phyloP scores from a whole-genome alignment of 2,888 invertebrate genomes.

The Harpalus rubripes region DNA sequence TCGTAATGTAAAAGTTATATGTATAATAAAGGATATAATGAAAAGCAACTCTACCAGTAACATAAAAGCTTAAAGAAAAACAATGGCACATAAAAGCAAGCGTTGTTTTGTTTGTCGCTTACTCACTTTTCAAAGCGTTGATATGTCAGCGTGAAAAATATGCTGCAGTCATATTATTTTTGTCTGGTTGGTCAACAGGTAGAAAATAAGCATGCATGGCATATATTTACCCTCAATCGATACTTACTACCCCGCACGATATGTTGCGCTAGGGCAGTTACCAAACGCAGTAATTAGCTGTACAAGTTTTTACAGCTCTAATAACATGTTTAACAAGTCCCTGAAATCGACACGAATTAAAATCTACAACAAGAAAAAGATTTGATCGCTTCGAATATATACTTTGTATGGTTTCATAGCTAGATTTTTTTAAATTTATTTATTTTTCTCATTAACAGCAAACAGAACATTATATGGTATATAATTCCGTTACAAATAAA shows the following conservation, averaged over 20 bases:
- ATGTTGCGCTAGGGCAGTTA: constrained; percentile 16
- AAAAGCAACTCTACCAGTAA: neutral
- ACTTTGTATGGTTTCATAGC: neutral
- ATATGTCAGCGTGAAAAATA: constrained; percentile 39
- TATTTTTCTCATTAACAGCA: too few relatives aligned
- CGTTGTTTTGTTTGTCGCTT: constrained; percentile 2
- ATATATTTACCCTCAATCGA: constrained; percentile 18
- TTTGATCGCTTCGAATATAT: too few relatives aligned
- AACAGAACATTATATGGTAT: too few relatives aligned
- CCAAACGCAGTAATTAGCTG: neutral
- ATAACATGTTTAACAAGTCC: neutral
- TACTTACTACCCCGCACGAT: neutral
- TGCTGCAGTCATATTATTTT: constrained; percentile 12
- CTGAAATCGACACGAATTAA: neutral
- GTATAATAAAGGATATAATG: neutral
- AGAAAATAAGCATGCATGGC: constrained; percentile 36
- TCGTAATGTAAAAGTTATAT: neutral
- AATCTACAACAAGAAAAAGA: neutral
- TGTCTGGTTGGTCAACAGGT: constrained; percentile 35
- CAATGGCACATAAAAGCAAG: neutral
- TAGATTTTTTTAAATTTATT: neutral
- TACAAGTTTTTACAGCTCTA: neutral
- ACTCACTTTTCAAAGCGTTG: constrained; percentile 1
- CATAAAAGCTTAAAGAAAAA: neutral
- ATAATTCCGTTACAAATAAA: too few relatives aligned